Base-by-base conservation (phyloP, 2,113 vertebrate genomes). In the Eptesicus fuscus region DNA sequence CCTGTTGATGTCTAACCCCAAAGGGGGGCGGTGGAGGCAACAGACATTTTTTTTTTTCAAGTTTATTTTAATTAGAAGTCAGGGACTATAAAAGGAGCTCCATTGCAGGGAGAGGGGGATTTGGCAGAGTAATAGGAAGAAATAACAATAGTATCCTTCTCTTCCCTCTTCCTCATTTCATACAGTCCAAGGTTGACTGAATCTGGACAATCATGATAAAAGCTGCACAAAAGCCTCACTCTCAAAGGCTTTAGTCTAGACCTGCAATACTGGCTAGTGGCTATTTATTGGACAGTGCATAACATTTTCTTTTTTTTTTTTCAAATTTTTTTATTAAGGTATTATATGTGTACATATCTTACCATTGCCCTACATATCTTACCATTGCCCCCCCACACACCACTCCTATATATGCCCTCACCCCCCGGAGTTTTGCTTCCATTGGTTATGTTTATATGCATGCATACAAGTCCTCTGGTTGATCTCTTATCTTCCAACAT, bases 41-140 rank as follows among this genome's bases (percentile, higher is more conserved):
- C 51, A 96, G 22, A 92, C 6, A 30, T 42, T 73, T 51, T 44
- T 32, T 44, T 51, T 44, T 23, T 37, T 35, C 56, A 56, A 40
- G 49, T 16, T 82, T 28, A 77, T 82, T 93, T 76, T 73, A 95
- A 90, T 90, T 92, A 95, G 59, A 96, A 95, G 69, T 35, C 67
- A 85, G 23, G 83, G 35, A 85, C 67, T 80, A 90, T 28, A 90
- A 92, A 77, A 92, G 20, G 30, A 93, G 28, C 25, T 17, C 65
- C 37, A 14, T 12, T 80, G 23, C 61, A 79, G 35, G 17, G 14
- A 7, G 7, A 87, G 16, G 9, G 73, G 7, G 8, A 2, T 42
- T 40, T 53, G 2, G 35, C 88, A 93, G 53, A 94, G 13, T 23
- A 1, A 65, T 56, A 77, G 35, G 92, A 63, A 90, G 30, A 40